Evolutionary conservation across 2,888 invertebrate species (phyloP), one percentile per base, ranked within the genome.

Genomic region (Sarcophaga subvicina): DNA sequence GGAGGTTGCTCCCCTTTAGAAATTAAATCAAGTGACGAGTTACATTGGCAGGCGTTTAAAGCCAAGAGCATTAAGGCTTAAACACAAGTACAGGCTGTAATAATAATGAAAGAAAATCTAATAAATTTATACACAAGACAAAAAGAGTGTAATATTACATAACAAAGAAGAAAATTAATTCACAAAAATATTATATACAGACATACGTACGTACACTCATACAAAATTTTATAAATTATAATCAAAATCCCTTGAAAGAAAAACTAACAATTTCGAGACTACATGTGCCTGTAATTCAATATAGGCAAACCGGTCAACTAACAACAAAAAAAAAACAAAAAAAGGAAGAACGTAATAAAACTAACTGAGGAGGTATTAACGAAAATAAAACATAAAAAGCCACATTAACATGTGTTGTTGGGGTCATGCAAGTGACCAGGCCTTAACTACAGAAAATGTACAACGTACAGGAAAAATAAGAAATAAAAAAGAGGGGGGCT

Each of bases 141-240:
- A 70, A 22, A 60, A 71, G 17, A 71, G 62, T 79, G 54, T 79
- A 79, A 59, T 70, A 64, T 79, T 79, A 79, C 63, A 79, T 64
- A 71, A 69, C 71, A 71, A 79, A 71, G 54, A 79, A n/a, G 70
- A 71, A 79, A 71, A 69, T 79, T 37, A 77, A 79, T 79, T 69
- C 71, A 71, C 54, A 63, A 47, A 67, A 67, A 67, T 59, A 59
- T 17, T 17, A 59, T n/a, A 5, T 17, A 59, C 17, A 63, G 22
- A 5, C 17, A 63, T 2, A 63, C 17, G 8, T 8, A 63, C 11
- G 10, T 11, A 63, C n/a, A 63, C 3, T 59, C 59, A 63, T 47
- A 70, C 22, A 79, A 63, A 79, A 64, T 59, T 59, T 14, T 10
- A 37, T 37, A 37, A 37, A 79, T 71, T 71, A 71, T 79, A 62